These are phyloP conservation scores for Sabatieria punctata DNA, from an alignment of 2,888 invertebrate genomes.

Conservation along the genomic window DNA sequence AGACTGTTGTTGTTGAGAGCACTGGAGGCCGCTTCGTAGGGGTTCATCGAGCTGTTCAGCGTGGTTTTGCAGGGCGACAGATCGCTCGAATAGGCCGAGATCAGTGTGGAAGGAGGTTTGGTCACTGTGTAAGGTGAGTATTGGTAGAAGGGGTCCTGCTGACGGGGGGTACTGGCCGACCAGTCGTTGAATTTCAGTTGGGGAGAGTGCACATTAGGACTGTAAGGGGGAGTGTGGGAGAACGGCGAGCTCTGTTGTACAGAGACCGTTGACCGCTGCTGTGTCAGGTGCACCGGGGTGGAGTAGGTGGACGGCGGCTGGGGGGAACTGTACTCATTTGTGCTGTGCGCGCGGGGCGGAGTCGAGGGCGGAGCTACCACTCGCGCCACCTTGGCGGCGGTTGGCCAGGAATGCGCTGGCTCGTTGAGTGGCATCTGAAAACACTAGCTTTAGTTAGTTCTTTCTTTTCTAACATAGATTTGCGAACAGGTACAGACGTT, in stretches of 20 bases:
- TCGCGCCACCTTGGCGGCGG: not conserved
- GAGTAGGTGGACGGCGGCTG: not conserved
- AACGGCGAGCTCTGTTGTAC: conserved; percentile 3
- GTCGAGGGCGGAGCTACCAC: not conserved
- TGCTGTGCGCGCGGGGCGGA: not conserved
- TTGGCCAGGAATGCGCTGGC: too few species aligned
- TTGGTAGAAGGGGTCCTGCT: not conserved
- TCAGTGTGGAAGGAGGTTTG: not conserved
- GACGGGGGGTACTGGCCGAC: not conserved
- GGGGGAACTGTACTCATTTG: not conserved
- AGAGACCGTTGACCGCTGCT: not conserved
- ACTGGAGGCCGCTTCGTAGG: conserved; percentile 1
- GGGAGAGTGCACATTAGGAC: not conserved
- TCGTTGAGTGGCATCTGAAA: too few species aligned
- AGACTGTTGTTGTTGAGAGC: conserved; percentile 15
- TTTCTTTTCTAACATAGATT: not conserved
- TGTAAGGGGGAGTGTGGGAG: conserved; percentile 6
- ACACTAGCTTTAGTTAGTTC: not conserved
- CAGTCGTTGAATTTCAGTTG: not conserved
- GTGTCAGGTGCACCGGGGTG: not conserved
- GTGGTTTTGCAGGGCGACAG: not conserved
- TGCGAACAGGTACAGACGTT: too few species aligned
- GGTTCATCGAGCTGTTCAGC: not conserved
- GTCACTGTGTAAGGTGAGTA: not conserved
- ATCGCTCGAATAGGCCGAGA: not conserved